Percentiles rank a stretch among this genome's conserved stretches.
These are phyloP conservation scores for Ormyrus rosae DNA, from an alignment of 2,888 invertebrate species.

Conservation along the genomic window DNA sequence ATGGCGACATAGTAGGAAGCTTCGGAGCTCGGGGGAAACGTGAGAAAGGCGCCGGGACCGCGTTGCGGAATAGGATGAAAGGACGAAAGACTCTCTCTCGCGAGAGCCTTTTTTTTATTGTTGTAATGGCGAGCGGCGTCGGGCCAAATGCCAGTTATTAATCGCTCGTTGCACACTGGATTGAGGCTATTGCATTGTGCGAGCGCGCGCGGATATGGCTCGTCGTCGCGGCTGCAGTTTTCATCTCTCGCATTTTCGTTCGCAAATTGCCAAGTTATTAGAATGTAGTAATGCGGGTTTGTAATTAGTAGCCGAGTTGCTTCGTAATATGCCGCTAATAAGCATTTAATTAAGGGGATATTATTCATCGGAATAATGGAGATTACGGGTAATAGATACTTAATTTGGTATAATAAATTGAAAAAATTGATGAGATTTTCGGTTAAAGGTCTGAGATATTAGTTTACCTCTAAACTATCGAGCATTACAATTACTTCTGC, in stretches of 20 bases:
- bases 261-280: background rate
- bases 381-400: no score
- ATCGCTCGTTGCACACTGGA: conserved; percentile 32
- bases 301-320: no score
- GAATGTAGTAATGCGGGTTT: no score
- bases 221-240: background rate
- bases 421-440: no score
- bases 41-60: conserved; percentile 17
- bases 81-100: background rate
- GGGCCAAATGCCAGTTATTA: conserved; percentile 37
- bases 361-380: no score
- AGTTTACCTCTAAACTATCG: no score
- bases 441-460: no score
- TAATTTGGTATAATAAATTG: no score
- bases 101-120: background rate
- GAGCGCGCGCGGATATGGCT: background rate
- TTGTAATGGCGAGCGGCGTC: conserved; percentile 7
- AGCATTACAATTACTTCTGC: no score
- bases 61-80: background rate
- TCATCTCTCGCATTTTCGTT: background rate
- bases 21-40: background rate
- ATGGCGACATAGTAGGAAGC: conserved; percentile 41
- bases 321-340: no score
- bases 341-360: no score
- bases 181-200: conserved; percentile 11